phyloP scores from a whole-genome alignment of 2,113 vertebrate species.

The Catagonus wagneri region DNA sequence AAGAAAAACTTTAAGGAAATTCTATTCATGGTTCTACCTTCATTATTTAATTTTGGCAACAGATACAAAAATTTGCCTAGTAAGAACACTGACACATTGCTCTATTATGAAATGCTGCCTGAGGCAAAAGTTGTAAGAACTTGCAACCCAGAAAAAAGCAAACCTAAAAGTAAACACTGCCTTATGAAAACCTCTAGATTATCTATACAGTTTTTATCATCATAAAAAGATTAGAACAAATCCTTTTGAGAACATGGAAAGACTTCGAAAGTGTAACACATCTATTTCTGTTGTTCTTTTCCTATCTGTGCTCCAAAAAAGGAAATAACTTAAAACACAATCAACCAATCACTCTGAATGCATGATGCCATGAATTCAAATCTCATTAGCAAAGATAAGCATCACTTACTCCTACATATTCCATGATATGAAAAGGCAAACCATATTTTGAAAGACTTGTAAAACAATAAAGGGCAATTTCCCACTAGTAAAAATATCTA shows the following conservation, averaged over 20 bases:
- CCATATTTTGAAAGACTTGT: background rate
- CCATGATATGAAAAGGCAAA: constrained; percentile 24
- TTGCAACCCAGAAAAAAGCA: background rate
- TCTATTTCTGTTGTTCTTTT: constrained; percentile 18
- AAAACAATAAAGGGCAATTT: background rate
- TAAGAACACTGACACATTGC: background rate
- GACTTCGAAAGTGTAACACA: background rate
- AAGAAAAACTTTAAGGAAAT: constrained; percentile 23
- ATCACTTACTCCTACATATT: background rate
- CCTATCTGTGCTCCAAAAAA: background rate
- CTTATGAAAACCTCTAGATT: background rate
- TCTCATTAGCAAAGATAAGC: constrained; percentile 1
- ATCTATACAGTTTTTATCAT: background rate
- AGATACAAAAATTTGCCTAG: background rate
- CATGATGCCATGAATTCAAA: background rate
- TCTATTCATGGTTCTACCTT: background rate
- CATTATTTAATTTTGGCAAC: background rate
- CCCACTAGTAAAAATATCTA: background rate
- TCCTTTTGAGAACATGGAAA: background rate
- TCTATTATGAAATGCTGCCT: background rate
- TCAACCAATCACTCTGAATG: background rate
- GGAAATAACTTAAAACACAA: background rate
- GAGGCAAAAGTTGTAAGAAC: background rate
- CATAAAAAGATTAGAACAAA: background rate
- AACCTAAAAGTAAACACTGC: background rate